Evolutionary conservation across 2,113 vertebrate genomes (phyloP).

Genomic region (Tragelaphus scriptus): DNA sequence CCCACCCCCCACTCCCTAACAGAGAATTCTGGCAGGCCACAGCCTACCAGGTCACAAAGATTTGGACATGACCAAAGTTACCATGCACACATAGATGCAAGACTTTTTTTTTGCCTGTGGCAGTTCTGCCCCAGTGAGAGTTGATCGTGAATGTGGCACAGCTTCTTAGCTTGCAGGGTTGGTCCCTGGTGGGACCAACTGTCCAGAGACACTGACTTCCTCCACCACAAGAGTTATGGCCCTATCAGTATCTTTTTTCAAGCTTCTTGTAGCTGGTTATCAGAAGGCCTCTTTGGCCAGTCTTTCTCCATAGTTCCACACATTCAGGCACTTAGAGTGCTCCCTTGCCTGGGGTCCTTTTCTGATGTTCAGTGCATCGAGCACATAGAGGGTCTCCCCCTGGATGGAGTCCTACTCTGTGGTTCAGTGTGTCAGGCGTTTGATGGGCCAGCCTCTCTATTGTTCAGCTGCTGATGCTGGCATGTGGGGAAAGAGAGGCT

Average conservation of each 20-base stretch:
- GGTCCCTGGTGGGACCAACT: neutral
- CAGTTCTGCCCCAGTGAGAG: neutral
- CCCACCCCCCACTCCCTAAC: neutral
- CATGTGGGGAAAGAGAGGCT: neutral
- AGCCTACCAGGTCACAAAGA: rapidly evolving
- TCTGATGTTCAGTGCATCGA: neutral
- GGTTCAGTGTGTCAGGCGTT: neutral
- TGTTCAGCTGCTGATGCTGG: neutral
- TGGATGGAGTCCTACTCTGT: neutral
- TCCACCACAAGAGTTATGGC: neutral
- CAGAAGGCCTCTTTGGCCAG: neutral
- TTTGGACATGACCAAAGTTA: neutral
- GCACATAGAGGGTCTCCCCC: neutral
- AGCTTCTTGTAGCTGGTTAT: neutral
- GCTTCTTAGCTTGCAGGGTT: neutral
- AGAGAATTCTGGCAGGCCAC: neutral
- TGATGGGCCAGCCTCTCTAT: neutral
- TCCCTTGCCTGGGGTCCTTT: neutral
- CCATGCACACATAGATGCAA: neutral
- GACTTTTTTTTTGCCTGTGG: neutral
- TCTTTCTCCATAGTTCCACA: neutral
- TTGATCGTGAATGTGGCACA: neutral
- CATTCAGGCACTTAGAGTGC: neutral
- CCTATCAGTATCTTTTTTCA: neutral
- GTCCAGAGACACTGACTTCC: neutral